phyloP scores from a whole-genome alignment of 2,797 vertebrate genomes.

The Peromyscus eremicus region DNA sequence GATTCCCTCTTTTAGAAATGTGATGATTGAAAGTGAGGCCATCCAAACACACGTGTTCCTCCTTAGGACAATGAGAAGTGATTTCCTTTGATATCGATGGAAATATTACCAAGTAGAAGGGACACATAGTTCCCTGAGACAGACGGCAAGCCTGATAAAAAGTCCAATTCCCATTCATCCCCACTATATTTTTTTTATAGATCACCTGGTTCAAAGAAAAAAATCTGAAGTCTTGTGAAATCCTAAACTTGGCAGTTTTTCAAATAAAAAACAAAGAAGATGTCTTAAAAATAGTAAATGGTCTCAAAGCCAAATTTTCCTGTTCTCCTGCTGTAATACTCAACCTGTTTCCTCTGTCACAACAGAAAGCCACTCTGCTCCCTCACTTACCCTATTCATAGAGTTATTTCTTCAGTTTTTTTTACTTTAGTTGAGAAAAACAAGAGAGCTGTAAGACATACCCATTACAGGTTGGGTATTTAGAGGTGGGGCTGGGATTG shows the following conservation, averaged over 20 bases:
- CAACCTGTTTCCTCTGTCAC: background rate
- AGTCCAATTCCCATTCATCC: background rate
- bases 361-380: background rate
- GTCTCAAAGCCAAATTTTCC: background rate
- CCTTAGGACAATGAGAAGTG: background rate
- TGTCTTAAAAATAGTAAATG: background rate
- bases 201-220: background rate
- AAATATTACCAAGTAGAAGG: slow-evolving; percentile 17
- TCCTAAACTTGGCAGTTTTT: background rate
- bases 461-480: background rate
- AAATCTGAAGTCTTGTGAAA: background rate
- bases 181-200: background rate
- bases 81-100: background rate
- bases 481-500: background rate
- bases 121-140: background rate
- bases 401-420: background rate
- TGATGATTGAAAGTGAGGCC: background rate
- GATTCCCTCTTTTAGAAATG: background rate
- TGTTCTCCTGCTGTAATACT: background rate
- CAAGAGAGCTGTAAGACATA: background rate
- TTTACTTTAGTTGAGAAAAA: background rate
- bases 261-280: background rate
- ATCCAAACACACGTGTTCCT: background rate
- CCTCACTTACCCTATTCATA: background rate
- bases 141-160: background rate